Evolutionary conservation across 1,140 invertebrate genomes (phyloP).

Genomic region (Temnothorax nylanderi): DNA sequence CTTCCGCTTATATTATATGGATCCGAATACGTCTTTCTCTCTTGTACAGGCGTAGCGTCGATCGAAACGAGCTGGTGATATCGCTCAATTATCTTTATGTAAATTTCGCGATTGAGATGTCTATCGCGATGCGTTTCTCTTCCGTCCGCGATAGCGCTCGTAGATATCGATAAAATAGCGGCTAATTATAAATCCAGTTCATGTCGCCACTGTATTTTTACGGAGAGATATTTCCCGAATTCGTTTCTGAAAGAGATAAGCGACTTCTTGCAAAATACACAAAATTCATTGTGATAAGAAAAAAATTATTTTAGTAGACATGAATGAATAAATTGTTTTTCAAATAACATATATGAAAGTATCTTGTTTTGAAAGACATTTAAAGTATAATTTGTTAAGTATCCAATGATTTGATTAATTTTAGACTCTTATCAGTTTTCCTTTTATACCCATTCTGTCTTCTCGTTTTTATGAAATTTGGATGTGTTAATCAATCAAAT

Average conservation of each 20-base stretch:
- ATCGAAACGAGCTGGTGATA: conserved; percentile 7
- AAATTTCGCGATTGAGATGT: conserved; percentile 2
- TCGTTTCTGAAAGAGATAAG: not conserved
- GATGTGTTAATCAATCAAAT: not conserved
- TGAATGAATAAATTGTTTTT: not conserved
- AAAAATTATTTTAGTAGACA: not conserved
- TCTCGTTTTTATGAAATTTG: not conserved
- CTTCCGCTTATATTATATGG: conserved; percentile 30
- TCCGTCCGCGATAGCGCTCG: not conserved
- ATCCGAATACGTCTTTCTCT: not conserved
- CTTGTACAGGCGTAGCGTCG: not conserved
- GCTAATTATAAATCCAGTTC: not conserved
- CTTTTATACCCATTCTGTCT: not conserved
- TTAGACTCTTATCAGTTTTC: not conserved
- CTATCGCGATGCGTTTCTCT: conserved; percentile 40
- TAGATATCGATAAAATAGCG: conserved; percentile 18
- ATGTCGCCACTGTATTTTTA: not conserved
- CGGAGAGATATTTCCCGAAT: not conserved
- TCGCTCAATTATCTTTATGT: conserved; percentile 38
- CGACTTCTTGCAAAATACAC: not conserved
- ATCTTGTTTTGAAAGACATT: not conserved
- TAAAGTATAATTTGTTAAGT: not conserved
- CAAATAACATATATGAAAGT: not conserved
- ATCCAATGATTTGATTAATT: not conserved
- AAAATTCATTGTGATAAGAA: not conserved